A percentile compares a stretch with the other conserved stretches of the same genome.
phyloP scores from a whole-genome alignment of 2,888 invertebrate genomes.

The Ectropis crepuscularia region DNA sequence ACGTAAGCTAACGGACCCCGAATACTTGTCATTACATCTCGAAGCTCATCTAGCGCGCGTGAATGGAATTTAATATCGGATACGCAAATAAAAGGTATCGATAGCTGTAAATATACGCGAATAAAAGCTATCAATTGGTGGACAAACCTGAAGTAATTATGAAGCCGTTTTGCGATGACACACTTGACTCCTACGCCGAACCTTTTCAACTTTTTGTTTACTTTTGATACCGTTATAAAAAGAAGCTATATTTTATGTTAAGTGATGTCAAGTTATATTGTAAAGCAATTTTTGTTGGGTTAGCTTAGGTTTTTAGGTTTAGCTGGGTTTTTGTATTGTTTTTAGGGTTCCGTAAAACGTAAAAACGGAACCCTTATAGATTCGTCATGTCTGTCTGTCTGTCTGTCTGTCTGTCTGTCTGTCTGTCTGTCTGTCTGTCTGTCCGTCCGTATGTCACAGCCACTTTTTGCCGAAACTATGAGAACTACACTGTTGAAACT shows the following conservation, averaged over 20 bases:
- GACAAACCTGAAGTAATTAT: conserved; percentile 33
- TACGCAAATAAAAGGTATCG: conserved; percentile 40
- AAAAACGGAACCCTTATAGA: no score
- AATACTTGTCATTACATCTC: conserved; percentile 65
- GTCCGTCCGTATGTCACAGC: no score
- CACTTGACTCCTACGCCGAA: background rate
- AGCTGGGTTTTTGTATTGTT: background rate
- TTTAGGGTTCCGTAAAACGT: no score
- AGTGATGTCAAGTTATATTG: background rate
- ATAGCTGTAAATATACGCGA: conserved; percentile 31
- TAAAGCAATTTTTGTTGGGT: background rate
- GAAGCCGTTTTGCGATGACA: background rate
- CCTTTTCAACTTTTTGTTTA: background rate
- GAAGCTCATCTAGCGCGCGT: conserved; percentile 53
- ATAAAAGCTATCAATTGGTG: conserved; percentile 23
- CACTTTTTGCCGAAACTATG: no score
- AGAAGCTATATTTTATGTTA: background rate
- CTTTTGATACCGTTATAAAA: background rate
- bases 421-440: no score
- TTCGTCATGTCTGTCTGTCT: no score
- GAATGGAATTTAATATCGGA: conserved; percentile 58
- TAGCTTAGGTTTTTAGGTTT: no score
- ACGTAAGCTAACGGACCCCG: conserved; percentile 74
- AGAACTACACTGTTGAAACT: no score
- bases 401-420: no score